phyloP scores from a whole-genome alignment of 1,140 invertebrate genomes.

The Calosoma granatense region DNA sequence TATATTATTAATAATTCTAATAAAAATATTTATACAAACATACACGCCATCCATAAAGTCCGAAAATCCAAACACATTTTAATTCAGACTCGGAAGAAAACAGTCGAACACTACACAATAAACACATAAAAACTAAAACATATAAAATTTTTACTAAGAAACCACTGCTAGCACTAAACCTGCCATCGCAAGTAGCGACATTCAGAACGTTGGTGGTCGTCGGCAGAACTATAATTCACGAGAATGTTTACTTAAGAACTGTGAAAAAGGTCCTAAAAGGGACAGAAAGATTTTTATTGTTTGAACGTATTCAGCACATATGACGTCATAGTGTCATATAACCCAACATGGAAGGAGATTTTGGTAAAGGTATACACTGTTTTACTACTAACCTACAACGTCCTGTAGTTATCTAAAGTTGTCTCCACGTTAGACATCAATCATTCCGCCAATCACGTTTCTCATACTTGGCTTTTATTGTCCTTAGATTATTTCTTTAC shows the following conservation, averaged over 20 bases:
- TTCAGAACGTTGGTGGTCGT: too few species aligned
- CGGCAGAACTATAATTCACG: not conserved
- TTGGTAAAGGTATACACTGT: not conserved
- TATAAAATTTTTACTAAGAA: too few species aligned
- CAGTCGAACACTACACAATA: too few species aligned
- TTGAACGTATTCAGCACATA: not conserved
- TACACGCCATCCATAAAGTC: too few species aligned
- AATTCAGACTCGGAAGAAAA: too few species aligned
- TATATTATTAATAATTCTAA: too few species aligned
- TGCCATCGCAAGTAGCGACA: too few species aligned
- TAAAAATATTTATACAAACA: too few species aligned
- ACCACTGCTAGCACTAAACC: too few species aligned
- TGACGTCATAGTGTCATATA: not conserved
- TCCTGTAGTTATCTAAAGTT: not conserved
- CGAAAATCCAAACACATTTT: too few species aligned
- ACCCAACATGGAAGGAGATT: not conserved
- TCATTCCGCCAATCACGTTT: not conserved
- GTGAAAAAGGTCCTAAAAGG: not conserved
- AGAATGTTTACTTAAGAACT: not conserved
- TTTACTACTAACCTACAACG: too few species aligned
- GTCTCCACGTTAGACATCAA: not conserved
- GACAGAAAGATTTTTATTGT: not conserved
- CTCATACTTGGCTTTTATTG: not conserved
- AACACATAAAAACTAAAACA: too few species aligned
- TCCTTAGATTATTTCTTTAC: not conserved